Evolutionary conservation across 2,797 vertebrate species (phyloP), one percentile per base, ranked within the genome.

Genomic region (Manis javanica): DNA sequence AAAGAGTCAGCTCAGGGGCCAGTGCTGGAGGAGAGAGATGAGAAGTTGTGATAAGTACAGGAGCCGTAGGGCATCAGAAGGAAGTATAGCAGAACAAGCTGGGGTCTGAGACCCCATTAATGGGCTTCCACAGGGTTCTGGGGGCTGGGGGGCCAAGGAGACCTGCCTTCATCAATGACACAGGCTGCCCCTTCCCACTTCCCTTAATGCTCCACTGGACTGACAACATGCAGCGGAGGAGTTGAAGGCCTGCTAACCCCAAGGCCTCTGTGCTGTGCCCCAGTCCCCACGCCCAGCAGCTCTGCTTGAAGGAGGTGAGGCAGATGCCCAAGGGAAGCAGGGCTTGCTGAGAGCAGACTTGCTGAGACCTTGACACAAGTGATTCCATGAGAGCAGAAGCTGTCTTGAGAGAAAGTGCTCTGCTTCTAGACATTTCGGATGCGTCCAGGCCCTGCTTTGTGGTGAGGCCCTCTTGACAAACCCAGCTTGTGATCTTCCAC

Each of bases 71-170:
- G 31, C 13, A 2, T 37, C 39, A 57, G 78, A 87, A 87, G 29
- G 81, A 79, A 51, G 24, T 7, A 14, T 12, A 34, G 57, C n/a
- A 24, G 26, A 78, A 24, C 2, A 0, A 2, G 18, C 46, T 0
- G 0, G 55, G 59, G 53, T 24, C 23, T 34, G 55, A 55, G 57
- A 42, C n/a, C 21, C 39, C 55, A 5, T 42, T 72, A 51, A 18
- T 24, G 1, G 2, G n/a, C 59, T 61, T 51, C 53, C 31, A 7
- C 34, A 15, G 37, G 19, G 24, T 37, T 34, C 53, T 51, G 2
- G 7, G 16, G 26, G n/a, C 1, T 0, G 12, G 1, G 1, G 24
- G 23, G 3, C 4, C 1, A 39, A 37, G 9, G 26, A 26, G 39
- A 53, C 23, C 59, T 82, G 51, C 39, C 42, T 82, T 63, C 18